Evolutionary conservation across 2,888 invertebrate genomes (phyloP).

Genomic region (Nephrotoma flavescens): DNA sequence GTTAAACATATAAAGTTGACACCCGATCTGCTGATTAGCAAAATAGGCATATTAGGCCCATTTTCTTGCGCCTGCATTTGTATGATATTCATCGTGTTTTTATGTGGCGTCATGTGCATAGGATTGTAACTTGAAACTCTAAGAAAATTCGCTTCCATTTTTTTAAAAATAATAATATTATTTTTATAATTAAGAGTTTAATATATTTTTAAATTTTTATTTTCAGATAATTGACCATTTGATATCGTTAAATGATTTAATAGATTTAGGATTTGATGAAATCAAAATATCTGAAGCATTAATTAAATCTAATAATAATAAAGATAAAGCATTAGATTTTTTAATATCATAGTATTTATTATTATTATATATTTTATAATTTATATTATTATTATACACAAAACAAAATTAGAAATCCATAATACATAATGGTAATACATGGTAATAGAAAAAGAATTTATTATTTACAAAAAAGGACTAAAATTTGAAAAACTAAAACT

Average conservation of each 20-base stretch:
- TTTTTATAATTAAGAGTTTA: not conserved
- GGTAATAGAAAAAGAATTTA: not conserved
- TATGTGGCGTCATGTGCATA: too few species aligned
- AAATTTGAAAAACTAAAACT: not conserved
- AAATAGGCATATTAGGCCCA: too few species aligned
- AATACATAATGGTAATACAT: not conserved
- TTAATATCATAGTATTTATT: slow-evolving; percentile 49
- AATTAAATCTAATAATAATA: slow-evolving; percentile 61
- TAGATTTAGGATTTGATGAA: slow-evolving; percentile 73
- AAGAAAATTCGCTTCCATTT: not conserved
- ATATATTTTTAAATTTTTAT: slow-evolving; percentile 6
- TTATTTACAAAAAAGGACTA: not conserved
- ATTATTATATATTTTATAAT: slow-evolving; percentile 9
- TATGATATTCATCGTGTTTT: too few species aligned
- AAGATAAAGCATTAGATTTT: slow-evolving; percentile 73
- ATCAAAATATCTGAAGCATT: slow-evolving; percentile 57
- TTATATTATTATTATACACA: not conserved
- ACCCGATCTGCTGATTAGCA: too few species aligned
- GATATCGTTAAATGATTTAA: slow-evolving; percentile 57
- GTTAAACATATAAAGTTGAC: too few species aligned
- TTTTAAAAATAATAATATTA: too few species aligned
- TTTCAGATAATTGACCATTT: slow-evolving; percentile 67
- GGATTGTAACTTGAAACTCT: too few species aligned
- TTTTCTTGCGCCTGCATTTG: too few species aligned
- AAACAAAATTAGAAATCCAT: not conserved